phyloP scores from a whole-genome alignment of 2,113 vertebrate species.

The pig (Sus scrofa) region DNA sequence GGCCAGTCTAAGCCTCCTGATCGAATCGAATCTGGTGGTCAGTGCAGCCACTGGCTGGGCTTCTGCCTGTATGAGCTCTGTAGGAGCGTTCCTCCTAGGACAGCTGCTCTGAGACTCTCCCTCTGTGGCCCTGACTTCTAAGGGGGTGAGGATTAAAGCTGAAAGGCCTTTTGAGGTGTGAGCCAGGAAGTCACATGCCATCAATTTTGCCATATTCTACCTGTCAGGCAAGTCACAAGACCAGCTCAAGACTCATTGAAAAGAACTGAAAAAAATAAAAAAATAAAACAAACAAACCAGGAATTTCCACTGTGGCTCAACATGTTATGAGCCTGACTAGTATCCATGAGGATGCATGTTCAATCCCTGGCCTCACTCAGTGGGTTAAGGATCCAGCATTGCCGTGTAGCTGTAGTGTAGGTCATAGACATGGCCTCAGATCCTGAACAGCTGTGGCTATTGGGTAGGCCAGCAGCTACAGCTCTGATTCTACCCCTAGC shows the following conservation, averaged over 20 bases:
- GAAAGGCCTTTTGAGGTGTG: background rate
- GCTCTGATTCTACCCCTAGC: too few species aligned
- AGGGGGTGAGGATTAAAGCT: background rate
- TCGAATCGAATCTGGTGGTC: background rate
- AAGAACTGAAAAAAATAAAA: background rate
- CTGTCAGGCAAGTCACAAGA: background rate
- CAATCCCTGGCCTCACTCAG: too few species aligned
- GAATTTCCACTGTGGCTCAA: too few species aligned
- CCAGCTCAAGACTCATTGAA: background rate
- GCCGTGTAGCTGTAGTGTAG: too few species aligned
- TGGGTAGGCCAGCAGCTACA: too few species aligned
- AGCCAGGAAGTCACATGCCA: background rate
- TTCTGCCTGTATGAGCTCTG: background rate
- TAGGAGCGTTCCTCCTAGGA: background rate
- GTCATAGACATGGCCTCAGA: too few species aligned
- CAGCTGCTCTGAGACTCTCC: background rate
- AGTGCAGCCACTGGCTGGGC: background rate
- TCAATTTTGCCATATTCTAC: background rate
- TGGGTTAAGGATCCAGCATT: too few species aligned
- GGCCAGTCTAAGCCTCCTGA: background rate
- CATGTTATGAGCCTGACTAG: too few species aligned
- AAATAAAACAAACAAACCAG: too few species aligned
- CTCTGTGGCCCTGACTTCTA: background rate
- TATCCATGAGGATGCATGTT: too few species aligned
- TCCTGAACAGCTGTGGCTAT: too few species aligned